Evolutionary conservation across 2,888 invertebrate genomes (phyloP), one percentile per base, ranked within the genome.

Genomic region (Calephelis perditalis): DNA sequence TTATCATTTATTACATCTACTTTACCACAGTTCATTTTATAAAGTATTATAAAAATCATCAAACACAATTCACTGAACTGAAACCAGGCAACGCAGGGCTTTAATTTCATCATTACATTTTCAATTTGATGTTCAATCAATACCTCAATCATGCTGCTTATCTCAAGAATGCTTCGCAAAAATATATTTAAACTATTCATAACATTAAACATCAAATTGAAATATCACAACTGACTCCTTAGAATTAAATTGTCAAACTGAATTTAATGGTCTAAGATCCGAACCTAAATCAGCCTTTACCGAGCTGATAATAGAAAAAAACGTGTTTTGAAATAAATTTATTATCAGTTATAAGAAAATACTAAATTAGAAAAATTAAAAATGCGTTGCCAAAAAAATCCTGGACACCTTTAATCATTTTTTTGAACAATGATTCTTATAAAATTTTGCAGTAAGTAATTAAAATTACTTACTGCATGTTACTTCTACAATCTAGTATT

Each of bases 11-110:
- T 47, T 47, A 47, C 49, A 49, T 26, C 49, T 49, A 36, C n/a
- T 11, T 36, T 26, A 40, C 40, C 40, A 52, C 52, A 52, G 26
- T 36, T 52, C 52, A 36, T 52, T 35, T 52, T 11, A 52, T 52
- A 52, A 52, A 49, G 15, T 26, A 52, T 54, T 35, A 35, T 54
- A 54, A 54, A 54, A 54, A 54, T 54, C 52, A n/a, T 54, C 52
- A n/a, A 10, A 54, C 52, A 54, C 36, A 26, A 54, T 54, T 54
- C 52, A 54, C 52, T 54, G 52, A 54, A 36, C 36, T 35, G 36
- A 54, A 36, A 52, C 52, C 11, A 36, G 36, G 7, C 26, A 52
- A 54, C 36, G 35, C 36, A 40, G 40, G 40, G 52, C 49, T 8
- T n/a, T 7, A 5, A 1, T 36, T 10, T 54, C 36, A 9, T 10